These are phyloP conservation scores for Psophia crepitans DNA, from an alignment of 2,113 vertebrate species.

Conservation along the genomic window DNA sequence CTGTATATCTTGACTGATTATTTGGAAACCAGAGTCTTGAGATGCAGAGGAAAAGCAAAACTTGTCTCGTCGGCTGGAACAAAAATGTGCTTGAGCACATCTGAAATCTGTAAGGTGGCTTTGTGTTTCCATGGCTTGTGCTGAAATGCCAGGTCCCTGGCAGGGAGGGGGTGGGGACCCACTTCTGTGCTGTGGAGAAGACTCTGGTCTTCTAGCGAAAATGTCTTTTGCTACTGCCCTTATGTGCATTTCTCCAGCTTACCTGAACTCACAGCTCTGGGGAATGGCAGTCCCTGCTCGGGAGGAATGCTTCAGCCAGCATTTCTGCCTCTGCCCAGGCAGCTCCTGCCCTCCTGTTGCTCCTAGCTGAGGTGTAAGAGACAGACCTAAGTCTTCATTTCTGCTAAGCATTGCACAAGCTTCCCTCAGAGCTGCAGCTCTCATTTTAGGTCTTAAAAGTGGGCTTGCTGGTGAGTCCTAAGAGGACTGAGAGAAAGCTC, in stretches of 20 bases:
- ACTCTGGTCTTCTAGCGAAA: background rate
- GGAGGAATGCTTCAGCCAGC: background rate
- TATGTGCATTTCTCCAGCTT: background rate
- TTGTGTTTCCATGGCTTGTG: background rate
- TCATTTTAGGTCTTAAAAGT: background rate
- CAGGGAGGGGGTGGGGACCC: fast-evolving
- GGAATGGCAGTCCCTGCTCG: background rate
- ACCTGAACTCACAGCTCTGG: background rate
- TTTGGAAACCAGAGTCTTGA: background rate
- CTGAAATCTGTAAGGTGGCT: background rate
- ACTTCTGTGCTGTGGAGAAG: background rate
- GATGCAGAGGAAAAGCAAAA: background rate
- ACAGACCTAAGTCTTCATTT: background rate
- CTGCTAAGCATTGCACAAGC: background rate
- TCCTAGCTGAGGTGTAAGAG: background rate
- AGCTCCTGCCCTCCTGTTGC: background rate
- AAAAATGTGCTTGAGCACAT: background rate
- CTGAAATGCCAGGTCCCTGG: background rate
- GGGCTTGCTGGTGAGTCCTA: background rate
- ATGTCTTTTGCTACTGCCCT: background rate
- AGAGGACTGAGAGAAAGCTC: background rate
- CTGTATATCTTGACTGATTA: background rate
- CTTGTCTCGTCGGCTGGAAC: background rate
- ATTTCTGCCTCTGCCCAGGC: background rate
- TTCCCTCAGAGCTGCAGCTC: background rate